Evolutionary conservation across 1,140 invertebrate genomes (phyloP).

Genomic region (Thrips palmi): DNA sequence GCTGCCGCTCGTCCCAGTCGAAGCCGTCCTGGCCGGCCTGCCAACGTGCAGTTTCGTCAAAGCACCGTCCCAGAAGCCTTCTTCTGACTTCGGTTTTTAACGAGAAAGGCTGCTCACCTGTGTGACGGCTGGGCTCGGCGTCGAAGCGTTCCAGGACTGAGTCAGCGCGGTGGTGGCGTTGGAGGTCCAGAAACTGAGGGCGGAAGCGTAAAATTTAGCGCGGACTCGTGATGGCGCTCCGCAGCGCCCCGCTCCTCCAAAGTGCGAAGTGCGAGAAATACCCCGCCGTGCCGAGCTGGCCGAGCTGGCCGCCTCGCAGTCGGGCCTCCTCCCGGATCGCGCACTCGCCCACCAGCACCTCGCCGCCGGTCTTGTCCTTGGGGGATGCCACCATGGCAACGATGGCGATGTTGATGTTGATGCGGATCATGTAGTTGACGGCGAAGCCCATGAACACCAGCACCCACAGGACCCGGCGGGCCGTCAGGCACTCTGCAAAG

Average conservation of each 20-base stretch:
- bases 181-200: too few relatives aligned
- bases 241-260: too few relatives aligned
- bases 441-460: slow-evolving; percentile 52
- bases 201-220: too few relatives aligned
- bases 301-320: too few relatives aligned
- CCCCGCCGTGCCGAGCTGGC: too few relatives aligned
- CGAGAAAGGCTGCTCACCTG: background rate
- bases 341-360: background rate
- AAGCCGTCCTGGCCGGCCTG: slow-evolving; percentile 30
- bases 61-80: background rate
- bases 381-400: slow-evolving; percentile 69
- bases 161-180: too few relatives aligned
- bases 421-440: slow-evolving; percentile 61
- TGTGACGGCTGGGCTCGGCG: background rate
- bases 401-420: slow-evolving; percentile 72
- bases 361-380: too few relatives aligned
- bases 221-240: too few relatives aligned
- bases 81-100: background rate
- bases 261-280: too few relatives aligned
- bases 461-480: slow-evolving; percentile 36
- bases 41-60: slow-evolving; percentile 12
- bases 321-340: too few relatives aligned
- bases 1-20: slow-evolving; percentile 44
- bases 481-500: too few relatives aligned
- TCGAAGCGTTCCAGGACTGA: background rate